Evolutionary conservation across 2,113 vertebrate species (phyloP), one percentile per base, ranked within the genome.

Genomic region (Cephalopholis sonnerati): DNA sequence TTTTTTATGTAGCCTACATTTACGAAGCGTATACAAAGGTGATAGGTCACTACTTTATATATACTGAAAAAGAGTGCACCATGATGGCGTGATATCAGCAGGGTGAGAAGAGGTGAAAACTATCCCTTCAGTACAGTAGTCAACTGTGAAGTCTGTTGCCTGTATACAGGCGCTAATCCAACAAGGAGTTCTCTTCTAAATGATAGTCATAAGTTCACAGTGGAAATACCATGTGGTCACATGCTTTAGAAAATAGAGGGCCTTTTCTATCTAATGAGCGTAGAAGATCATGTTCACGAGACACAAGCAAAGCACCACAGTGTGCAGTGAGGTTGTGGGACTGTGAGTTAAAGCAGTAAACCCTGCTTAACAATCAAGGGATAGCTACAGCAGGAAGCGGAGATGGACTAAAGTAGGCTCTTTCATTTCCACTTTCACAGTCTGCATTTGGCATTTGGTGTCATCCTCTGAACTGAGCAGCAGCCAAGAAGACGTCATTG

Each of bases 251-350:
- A 85, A 88, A 90, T 81, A 83, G 66, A 77, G 50, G 61, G 72
- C 53, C 81, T 69, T 89, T 83, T 67, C 5, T 81, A 81, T 88
- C 68, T 81, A 74, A 87, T 65, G 50, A 79, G 79, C 71, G 48
- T 39, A 39, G 63, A 71, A 88, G 46, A 88, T 89, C 64, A 75
- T 75, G 51, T 87, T 90, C 89, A 91, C 54, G 27, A 91, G 87
- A 90, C 85, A 48, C 61, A 61, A 44, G 61, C 59, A 70, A 50
- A 74, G 39, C 48, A 65, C 20, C 41, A 53, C 63, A 58, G 63
- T 63, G 32, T 72, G 24, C 6, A 32, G 15, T 48, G 41, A 83
- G 55, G 70, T 57, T 53, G 29, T 71, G 41, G 18, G n/a, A 41
- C 20, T 71, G 61, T 76, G 77, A 70, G n/a, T 63, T 29, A 54